Percentiles rank a stretch among this genome's conserved stretches.
These are phyloP conservation scores for Julus scanicus DNA, from an alignment of 2,888 invertebrate species.

Conservation along the genomic window DNA sequence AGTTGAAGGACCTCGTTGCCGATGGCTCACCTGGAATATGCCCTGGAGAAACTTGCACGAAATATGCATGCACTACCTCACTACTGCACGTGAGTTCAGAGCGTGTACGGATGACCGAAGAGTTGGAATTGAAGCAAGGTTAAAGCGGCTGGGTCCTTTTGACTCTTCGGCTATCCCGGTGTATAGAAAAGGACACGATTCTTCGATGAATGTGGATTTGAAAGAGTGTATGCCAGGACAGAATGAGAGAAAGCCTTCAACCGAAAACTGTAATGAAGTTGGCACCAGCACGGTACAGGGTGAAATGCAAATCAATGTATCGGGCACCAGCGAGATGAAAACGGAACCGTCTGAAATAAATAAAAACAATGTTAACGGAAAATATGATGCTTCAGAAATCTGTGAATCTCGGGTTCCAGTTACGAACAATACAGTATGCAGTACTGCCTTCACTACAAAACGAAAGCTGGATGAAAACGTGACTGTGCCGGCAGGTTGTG, in stretches of 20 bases:
- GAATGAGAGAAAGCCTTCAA: neutral
- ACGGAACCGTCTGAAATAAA: neutral
- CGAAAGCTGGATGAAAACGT: neutral
- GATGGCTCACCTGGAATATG: conserved; percentile 52
- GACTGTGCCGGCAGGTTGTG: neutral
- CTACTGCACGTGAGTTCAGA: conserved; percentile 22
- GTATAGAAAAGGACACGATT: conserved; percentile 15
- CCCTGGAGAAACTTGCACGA: conserved; percentile 50
- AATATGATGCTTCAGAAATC: neutral
- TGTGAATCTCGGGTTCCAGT: neutral
- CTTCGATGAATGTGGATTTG: neutral
- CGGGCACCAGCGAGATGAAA: conserved; percentile 22
- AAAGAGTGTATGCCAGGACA: neutral
- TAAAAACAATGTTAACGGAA: neutral
- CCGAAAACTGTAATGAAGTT: conserved; percentile 2
- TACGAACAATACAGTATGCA: neutral
- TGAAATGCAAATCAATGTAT: neutral
- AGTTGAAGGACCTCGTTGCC: conserved; percentile 53
- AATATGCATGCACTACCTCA: conserved; percentile 39
- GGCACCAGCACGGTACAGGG: neutral
- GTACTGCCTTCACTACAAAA: neutral
- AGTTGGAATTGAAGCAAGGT: conserved; percentile 48
- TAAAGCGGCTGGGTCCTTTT: conserved; percentile 41
- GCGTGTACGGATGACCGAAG: conserved; percentile 10
- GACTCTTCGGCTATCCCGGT: neutral